A percentile compares a stretch with the other conserved stretches of the same genome.
phyloP scores from a whole-genome alignment of 2,888 invertebrate species.

The Tetramorium bicarinatum region DNA sequence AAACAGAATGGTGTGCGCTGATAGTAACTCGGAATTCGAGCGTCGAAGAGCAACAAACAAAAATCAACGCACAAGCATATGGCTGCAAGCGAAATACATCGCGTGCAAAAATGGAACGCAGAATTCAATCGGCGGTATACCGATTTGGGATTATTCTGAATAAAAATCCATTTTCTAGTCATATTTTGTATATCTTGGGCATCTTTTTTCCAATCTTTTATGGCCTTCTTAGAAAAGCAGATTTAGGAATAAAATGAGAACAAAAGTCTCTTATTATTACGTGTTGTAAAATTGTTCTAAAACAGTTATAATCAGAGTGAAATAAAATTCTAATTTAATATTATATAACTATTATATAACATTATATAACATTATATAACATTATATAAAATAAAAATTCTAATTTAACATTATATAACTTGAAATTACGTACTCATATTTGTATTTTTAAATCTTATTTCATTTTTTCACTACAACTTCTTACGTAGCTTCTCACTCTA shows the following conservation, averaged over 20 bases:
- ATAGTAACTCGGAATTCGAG: neutral
- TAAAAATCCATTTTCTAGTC: slow-evolving; percentile 21
- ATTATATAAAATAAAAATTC: neutral
- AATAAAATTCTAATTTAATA: neutral
- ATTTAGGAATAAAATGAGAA: neutral
- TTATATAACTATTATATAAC: neutral
- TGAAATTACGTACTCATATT: too few relatives aligned
- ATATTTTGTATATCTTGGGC: neutral
- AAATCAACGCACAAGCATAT: slow-evolving; percentile 19
- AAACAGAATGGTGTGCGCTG: slow-evolving; percentile 3
- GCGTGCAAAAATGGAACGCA: slow-evolving; percentile 3
- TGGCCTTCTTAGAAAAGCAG: neutral
- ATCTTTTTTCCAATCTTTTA: neutral
- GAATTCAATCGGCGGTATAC: slow-evolving; percentile 12
- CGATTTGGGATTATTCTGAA: slow-evolving; percentile 12
- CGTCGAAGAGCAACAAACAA: slow-evolving; percentile 29
- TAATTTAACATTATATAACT: neutral
- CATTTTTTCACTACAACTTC: too few relatives aligned
- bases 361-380: neutral
- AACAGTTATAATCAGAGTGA: neutral
- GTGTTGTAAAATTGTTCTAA: neutral
- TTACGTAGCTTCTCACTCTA: too few relatives aligned
- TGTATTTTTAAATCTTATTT: too few relatives aligned
- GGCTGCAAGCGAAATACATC: slow-evolving; percentile 1
- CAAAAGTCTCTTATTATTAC: neutral